Percentiles rank a stretch among this genome's conserved stretches.
Evolutionary conservation across 2,113 vertebrate species (phyloP).

Genomic region (Albula glossodonta): DNA sequence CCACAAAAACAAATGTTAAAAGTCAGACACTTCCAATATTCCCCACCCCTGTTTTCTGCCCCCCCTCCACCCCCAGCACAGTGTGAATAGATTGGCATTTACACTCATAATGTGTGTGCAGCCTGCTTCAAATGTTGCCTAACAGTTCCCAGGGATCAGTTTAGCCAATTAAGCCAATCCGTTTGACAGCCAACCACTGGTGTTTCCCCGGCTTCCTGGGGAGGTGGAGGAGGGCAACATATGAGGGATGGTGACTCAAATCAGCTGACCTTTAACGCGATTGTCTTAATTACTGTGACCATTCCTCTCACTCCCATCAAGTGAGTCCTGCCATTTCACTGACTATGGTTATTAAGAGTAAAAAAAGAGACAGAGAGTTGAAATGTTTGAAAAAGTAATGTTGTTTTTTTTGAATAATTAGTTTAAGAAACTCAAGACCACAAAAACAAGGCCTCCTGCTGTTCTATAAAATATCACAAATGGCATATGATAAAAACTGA

Average conservation of each 20-base stretch:
- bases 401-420: not conserved
- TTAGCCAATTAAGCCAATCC: slow-evolving; percentile 26
- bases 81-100: slow-evolving; percentile 10
- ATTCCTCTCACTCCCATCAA: not conserved
- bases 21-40: not conserved
- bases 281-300: slow-evolving; percentile 9
- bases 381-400: not conserved
- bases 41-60: not conserved
- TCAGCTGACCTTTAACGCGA: slow-evolving; percentile 31
- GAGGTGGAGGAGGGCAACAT: not conserved
- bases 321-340: not conserved
- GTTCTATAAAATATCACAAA: no score
- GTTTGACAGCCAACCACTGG: slow-evolving; percentile 14
- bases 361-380: not conserved
- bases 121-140: not conserved
- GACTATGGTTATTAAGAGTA: not conserved
- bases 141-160: not conserved
- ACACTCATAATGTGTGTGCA: not conserved
- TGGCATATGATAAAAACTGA: no score
- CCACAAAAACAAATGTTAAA: not conserved
- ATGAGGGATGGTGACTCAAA: not conserved
- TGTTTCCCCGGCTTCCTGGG: slow-evolving; percentile 3
- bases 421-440: not conserved
- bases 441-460: no score
- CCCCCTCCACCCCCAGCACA: not conserved